Percentiles rank a stretch among this genome's conserved stretches.
Conservation (phyloP, 2,888 invertebrate species). For the Anthrax anthrax region DNA sequence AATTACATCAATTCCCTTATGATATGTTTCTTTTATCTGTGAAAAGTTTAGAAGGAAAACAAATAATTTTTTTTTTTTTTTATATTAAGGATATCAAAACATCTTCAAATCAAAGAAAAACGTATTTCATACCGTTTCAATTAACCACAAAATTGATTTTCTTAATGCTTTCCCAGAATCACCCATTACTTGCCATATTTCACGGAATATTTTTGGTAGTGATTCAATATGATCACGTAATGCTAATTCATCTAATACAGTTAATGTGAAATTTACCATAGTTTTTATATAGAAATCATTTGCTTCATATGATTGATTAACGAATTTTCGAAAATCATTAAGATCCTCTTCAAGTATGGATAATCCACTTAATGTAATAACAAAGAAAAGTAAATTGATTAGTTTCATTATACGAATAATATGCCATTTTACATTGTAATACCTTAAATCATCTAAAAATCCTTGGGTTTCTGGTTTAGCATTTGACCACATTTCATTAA, state of each 20-base stretch:
- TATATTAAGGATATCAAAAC: not conserved
- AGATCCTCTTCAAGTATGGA: constrained; percentile 48
- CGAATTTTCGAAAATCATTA: constrained; percentile 45
- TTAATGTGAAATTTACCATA: constrained; percentile 51
- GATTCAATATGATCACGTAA: constrained; percentile 62
- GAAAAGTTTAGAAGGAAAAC: constrained; percentile 13
- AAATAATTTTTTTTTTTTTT: constrained; percentile 9
- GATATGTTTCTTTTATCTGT: constrained; percentile 51
- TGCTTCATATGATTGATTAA: constrained; percentile 62
- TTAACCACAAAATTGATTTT: constrained; percentile 58
- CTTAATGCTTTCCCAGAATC: constrained; percentile 67
- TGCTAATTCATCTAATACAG: constrained; percentile 63
- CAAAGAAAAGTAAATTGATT: too few species aligned
- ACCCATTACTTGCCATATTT: constrained; percentile 75
- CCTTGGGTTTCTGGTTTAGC: constrained; percentile 53
- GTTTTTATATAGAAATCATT: constrained; percentile 78
- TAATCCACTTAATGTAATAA: constrained; percentile 35
- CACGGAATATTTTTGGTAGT: constrained; percentile 63
- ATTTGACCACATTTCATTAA: constrained; percentile 59
- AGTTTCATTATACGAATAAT: too few species aligned
- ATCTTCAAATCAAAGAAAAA: not conserved
- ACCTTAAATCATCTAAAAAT: constrained; percentile 58
- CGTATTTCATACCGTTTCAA: constrained; percentile 44
- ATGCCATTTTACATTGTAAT: too few species aligned
- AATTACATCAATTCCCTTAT: constrained; percentile 52